Conservation (phyloP, 2,113 vertebrate species). For the Neomonachus schauinslandi region DNA sequence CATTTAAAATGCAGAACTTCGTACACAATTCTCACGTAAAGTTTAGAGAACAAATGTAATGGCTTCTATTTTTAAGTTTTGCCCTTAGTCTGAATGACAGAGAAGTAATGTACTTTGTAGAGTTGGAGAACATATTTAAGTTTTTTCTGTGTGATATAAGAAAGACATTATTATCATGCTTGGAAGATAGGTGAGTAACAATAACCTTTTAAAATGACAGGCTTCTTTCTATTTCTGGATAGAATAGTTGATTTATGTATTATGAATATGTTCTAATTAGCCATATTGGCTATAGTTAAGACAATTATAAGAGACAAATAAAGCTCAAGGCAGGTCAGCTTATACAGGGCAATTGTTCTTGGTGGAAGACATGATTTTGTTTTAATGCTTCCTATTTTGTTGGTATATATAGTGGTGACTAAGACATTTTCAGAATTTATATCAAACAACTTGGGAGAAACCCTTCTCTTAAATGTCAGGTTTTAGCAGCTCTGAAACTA, state of each 20-base stretch:
- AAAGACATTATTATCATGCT: background rate
- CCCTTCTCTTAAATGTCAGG: constrained; percentile 1
- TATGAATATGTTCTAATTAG: background rate
- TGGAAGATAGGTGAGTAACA: constrained; percentile 22
- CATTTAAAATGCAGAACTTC: constrained; percentile 46
- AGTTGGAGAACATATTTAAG: constrained; percentile 28
- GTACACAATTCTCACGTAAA: background rate
- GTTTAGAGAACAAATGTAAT: constrained; percentile 22
- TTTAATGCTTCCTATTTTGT: background rate
- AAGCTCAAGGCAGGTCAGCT: background rate
- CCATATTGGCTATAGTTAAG: background rate
- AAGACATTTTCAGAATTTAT: constrained; percentile 42
- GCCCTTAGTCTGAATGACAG: constrained; percentile 32
- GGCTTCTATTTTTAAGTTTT: constrained; percentile 40
- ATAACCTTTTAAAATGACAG: constrained; percentile 4
- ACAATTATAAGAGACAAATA: background rate
- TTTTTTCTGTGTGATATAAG: constrained; percentile 7
- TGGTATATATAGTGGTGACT: background rate
- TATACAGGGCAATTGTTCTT: background rate
- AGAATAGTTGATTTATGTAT: constrained; percentile 3
- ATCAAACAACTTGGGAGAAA: background rate
- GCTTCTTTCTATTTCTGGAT: constrained; percentile 38
- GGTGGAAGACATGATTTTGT: background rate
- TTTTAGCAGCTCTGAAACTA: constrained; percentile 1
- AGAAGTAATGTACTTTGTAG: constrained; percentile 4